Base-by-base conservation (phyloP, 2,888 invertebrate species). In the Slavum lentiscoides region DNA sequence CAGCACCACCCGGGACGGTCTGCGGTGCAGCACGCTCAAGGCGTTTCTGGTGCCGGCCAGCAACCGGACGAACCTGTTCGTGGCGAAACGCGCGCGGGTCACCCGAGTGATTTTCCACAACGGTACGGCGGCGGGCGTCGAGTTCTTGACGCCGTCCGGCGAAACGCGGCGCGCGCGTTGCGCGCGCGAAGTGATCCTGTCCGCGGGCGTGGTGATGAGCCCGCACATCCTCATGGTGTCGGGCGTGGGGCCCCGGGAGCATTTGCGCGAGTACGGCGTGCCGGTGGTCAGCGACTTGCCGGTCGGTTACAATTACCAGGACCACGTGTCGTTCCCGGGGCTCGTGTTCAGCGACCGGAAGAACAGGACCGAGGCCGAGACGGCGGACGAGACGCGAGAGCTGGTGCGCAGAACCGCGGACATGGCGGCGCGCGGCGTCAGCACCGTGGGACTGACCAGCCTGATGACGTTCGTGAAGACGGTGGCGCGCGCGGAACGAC, bases 1-100 rank as follows among this genome's bases (percentile, higher is more conserved):
- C 62, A 59, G 66, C 3, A 83, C 83, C 11, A 55, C 64, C 15
- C 88, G 92, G 6, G 88, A 94, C 82, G 95, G 95, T 0, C 72
- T 82, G 8, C 88, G 95, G 2, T 95, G 94, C 85, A 95, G 94
- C 84, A 91, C 94, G 0, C 92, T 94, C 15, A 95, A 94, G 87
- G 94, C 92, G 0, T 96, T 92, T 85, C 86, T 95, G 5, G 88
- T 94, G 62, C 90, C 93, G 0, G 89, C 89, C 0, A 88, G 89
- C 80, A 23, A 21, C 17, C 89, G 95, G 58, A 86, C 88, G 7
- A 95, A 95, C 85, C 88, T 95, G 1, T 92, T 95, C 84, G 88
- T 95, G 5, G 90, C 92, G 70, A 87, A 92, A 0, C 88, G 90
- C 84, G 91, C 93, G 0, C 87, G 90, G 70, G 94, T 92, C 0